Percentiles rank a stretch among this genome's conserved stretches.
Evolutionary conservation across 2,113 vertebrate genomes (phyloP).

Genomic region (Semnopithecus entellus): DNA sequence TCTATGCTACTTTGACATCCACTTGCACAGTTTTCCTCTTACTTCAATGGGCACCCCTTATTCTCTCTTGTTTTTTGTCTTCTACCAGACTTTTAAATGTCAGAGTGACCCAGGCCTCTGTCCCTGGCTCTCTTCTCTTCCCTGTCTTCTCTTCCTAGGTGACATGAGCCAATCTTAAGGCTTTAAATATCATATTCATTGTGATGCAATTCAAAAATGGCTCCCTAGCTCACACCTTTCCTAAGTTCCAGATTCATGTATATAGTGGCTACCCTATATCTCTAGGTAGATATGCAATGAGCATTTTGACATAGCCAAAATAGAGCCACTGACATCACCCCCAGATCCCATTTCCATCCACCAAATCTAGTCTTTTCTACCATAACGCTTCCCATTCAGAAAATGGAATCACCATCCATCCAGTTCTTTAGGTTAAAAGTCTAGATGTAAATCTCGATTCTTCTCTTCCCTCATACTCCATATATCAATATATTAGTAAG

Average conservation of each 20-base stretch:
- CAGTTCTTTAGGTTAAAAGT: neutral
- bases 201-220: neutral
- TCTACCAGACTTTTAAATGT: neutral
- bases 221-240: neutral
- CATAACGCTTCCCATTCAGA: neutral
- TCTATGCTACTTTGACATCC: neutral
- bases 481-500: neutral
- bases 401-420: neutral
- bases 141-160: neutral
- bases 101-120: neutral
- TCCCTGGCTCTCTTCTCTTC: neutral
- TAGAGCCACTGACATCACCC: neutral
- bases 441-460: neutral
- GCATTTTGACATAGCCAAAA: neutral
- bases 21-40: neutral
- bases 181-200: neutral
- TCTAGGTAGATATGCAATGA: neutral
- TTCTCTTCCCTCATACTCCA: neutral
- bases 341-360: neutral
- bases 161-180: neutral
- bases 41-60: neutral
- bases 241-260: neutral
- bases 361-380: neutral
- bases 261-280: neutral
- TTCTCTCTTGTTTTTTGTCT: neutral